These are phyloP conservation scores for Alectoris magna DNA, from an alignment of 2,797 vertebrate genomes.

Conservation along the genomic window DNA sequence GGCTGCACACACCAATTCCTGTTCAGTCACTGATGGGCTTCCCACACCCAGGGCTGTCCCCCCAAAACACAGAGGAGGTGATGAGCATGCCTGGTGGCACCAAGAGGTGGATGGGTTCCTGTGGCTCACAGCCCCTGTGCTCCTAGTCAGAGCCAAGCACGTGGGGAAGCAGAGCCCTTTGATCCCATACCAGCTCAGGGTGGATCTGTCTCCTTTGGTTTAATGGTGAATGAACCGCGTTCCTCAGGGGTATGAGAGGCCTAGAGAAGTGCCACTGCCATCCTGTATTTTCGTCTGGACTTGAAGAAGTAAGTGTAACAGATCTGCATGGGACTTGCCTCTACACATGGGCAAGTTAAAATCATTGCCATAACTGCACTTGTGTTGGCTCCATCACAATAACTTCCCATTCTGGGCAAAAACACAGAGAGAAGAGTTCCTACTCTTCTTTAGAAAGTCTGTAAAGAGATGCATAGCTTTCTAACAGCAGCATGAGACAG, in stretches of 20 bases:
- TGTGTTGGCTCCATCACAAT: background rate
- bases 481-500: background rate
- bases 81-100: background rate
- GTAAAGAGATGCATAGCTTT: background rate
- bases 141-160: background rate
- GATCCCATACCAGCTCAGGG: background rate
- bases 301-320: background rate
- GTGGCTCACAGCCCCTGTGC: too few relatives aligned
- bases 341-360: background rate
- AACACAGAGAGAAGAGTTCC: background rate
- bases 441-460: background rate
- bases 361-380: fast-evolving
- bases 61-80: background rate
- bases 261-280: fast-evolving
- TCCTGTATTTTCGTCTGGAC: background rate
- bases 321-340: background rate
- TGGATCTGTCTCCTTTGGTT: fast-evolving
- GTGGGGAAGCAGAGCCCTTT: fast-evolving
- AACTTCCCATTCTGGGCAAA: background rate
- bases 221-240: fast-evolving
- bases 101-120: background rate
- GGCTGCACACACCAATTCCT: background rate
- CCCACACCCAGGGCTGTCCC: fast-evolving
- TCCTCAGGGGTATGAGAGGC: background rate
- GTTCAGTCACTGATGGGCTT: fast-evolving